Conservation (phyloP, 2,113 vertebrate species). For the Oncorhynchus gorbuscha region DNA sequence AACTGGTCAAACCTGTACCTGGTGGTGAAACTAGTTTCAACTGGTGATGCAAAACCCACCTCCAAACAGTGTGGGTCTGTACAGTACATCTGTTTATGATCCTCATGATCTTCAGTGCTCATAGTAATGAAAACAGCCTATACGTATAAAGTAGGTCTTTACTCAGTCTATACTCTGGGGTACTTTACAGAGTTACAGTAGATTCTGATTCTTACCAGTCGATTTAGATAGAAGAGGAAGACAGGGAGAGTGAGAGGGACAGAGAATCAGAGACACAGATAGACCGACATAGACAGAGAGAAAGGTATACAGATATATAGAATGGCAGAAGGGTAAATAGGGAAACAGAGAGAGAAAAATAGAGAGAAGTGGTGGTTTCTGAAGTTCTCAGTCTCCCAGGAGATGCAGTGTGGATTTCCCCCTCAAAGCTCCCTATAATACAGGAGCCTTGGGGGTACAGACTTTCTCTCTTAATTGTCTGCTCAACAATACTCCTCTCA, state of each 20-base stretch:
- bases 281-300: neutral
- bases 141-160: too few relatives aligned
- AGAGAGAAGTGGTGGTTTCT: neutral
- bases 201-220: neutral
- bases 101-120: too few relatives aligned
- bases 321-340: too few relatives aligned
- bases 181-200: neutral
- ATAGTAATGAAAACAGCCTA: too few relatives aligned
- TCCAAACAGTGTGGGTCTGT: neutral
- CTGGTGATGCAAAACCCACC: neutral
- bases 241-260: neutral
- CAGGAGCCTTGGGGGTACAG: neutral
- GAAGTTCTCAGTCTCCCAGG: neutral
- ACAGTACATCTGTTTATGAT: too few relatives aligned
- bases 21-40: neutral
- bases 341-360: too few relatives aligned
- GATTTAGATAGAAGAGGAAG: neutral
- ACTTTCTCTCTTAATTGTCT: neutral
- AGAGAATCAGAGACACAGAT: neutral
- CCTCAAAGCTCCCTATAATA: conserved; percentile 10
- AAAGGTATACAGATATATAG: too few relatives aligned
- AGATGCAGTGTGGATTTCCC: conserved; percentile 6
- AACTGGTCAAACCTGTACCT: neutral
- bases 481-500: neutral
- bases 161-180: neutral